These are phyloP conservation scores for Sigmodon hispidus DNA, from an alignment of 2,113 vertebrate species.

Conservation along the genomic window DNA sequence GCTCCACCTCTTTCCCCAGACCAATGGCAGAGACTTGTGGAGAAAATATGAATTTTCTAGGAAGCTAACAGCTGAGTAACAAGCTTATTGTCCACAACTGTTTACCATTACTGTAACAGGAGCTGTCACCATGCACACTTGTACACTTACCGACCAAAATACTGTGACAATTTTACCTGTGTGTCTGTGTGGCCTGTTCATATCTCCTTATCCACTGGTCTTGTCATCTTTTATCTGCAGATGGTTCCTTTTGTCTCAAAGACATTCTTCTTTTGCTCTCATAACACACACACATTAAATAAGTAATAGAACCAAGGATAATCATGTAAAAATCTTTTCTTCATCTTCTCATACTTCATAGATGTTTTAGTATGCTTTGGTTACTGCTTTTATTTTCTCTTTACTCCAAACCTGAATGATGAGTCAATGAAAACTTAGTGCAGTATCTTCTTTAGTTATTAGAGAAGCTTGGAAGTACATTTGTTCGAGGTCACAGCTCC, in stretches of 20 bases:
- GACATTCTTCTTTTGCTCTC: background rate
- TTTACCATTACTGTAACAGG: background rate
- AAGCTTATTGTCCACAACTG: background rate
- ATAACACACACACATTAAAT: background rate
- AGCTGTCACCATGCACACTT: background rate
- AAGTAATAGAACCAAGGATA: background rate
- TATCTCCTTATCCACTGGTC: background rate
- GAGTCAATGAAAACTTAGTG: background rate
- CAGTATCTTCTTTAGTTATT: background rate
- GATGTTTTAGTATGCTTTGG: slow-evolving; percentile 10
- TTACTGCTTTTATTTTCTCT: slow-evolving; percentile 35
- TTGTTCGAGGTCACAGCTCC: slow-evolving; percentile 24
- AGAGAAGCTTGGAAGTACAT: background rate
- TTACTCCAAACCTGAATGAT: background rate
- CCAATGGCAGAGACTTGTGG: background rate
- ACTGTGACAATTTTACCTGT: background rate
- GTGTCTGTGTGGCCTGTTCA: background rate
- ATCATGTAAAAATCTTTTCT: background rate
- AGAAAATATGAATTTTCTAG: background rate
- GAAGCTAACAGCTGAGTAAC: background rate
- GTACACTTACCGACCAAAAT: too few species aligned
- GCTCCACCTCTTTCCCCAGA: background rate
- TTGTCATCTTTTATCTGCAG: too few species aligned
- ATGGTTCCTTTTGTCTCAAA: background rate
- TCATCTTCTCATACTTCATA: background rate